Base-by-base conservation (phyloP, 2,888 invertebrate genomes). In the Drosophila nigricruria region DNA sequence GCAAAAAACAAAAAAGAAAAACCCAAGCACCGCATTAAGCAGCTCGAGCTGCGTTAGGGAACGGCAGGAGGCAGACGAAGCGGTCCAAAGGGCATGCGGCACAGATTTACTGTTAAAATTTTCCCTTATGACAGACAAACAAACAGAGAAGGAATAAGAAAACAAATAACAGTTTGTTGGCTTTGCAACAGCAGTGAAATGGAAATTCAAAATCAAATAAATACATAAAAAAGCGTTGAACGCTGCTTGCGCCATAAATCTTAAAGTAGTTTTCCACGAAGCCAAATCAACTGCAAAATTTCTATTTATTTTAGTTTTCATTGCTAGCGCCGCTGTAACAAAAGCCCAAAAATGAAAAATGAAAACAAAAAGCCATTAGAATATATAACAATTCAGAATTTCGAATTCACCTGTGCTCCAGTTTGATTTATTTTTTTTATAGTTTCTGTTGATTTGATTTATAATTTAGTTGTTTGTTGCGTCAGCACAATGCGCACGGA, bases 181-280 rank as follows among this genome's bases (percentile, higher is more conserved):
- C 66, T 49, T 60, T 57, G 47, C 32, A 20, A n/a, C 25, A 47
- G 25, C 57, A 73, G 72, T 64, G 38, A 75, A 76, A 64, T 63
- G 53, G 30, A 75, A 67, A 68, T 72, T 54, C 70, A 79, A 79
- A 82, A 72, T 72, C 70, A 83, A 80, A 84, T 73, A 80, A 83
- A 85, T 80, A 77, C 59, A 67, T 69, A 79, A 73, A 72, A 76
- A 53, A 45, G 20, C 45, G 38, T 71, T 67, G 63, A 79, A 66
- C 67, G 63, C 38, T 65, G 16, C 59, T 61, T 59, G 47, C 20
- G 47, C 79, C 77, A 77, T 82, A 63, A 75, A 81, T 82, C 58
- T 73, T 59, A 67, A 84, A 81, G 82, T 81, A 85, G 75, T 80
- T 87, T 86, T 86, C 80, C 85, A 77, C 42, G 62, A 34, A 73